Conservation (phyloP, 2,113 vertebrate genomes). For the Isurus oxyrinchus region DNA sequence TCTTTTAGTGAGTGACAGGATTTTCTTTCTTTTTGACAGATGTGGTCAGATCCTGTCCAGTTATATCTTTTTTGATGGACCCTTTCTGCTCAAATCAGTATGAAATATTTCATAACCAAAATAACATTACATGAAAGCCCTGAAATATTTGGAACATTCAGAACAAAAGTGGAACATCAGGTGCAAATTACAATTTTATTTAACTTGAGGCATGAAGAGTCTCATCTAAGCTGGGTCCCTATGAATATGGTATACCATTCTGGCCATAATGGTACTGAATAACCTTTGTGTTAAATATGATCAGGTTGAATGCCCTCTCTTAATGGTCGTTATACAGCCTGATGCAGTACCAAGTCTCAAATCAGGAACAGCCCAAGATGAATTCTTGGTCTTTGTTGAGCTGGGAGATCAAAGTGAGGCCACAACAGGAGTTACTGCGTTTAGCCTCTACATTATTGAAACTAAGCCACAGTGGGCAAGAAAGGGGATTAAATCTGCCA, state of each 20-base stretch:
- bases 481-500: not conserved
- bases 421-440: not conserved
- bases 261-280: not conserved
- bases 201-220: not conserved
- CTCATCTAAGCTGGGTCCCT: not conserved
- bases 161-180: not conserved
- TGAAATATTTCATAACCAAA: not conserved
- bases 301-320: not conserved
- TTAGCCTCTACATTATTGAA: not conserved
- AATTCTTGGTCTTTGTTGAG: not conserved
- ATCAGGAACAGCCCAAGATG: not conserved
- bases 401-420: not conserved
- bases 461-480: too few species aligned
- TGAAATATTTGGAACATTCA: not conserved
- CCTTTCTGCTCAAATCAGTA: not conserved
- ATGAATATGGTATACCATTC: not conserved
- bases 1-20: not conserved
- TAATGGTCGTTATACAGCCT: not conserved
- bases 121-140: not conserved
- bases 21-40: not conserved
- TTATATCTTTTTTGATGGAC: not conserved
- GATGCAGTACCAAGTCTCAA: not conserved
- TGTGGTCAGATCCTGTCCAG: not conserved
- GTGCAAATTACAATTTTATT: not conserved
- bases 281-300: not conserved